Evolutionary conservation across 1,140 invertebrate species (phyloP).

Genomic region (Temnothorax longispinosus): DNA sequence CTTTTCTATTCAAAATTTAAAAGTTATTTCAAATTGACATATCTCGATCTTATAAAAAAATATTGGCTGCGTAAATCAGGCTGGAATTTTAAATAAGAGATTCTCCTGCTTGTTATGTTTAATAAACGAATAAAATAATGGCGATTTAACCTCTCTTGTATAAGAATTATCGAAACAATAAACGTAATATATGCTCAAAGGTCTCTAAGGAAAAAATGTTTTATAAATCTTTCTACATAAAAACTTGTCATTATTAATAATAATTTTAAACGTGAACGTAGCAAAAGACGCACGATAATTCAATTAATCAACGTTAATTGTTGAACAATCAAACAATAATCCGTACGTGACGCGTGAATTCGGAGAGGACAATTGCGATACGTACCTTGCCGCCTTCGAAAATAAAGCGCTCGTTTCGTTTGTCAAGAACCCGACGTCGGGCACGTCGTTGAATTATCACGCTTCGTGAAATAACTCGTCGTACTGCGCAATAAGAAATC

Average conservation of each 20-base stretch:
- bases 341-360: neutral
- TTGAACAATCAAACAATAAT: neutral
- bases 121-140: neutral
- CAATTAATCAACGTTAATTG: neutral
- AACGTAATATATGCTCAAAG: neutral
- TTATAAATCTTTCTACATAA: neutral
- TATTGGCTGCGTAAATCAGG: neutral
- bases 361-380: neutral
- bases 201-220: neutral
- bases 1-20: neutral
- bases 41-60: neutral
- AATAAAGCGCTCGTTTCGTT: slow-evolving; percentile 4
- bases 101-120: no score
- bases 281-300: neutral
- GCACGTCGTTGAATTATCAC: neutral
- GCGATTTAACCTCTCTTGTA: neutral
- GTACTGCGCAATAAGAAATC: slow-evolving; percentile 10
- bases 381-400: neutral
- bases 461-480: slow-evolving; percentile 25
- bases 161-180: neutral
- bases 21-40: neutral
- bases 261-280: neutral
- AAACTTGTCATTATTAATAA: neutral
- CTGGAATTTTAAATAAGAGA: neutral
- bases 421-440: neutral